Conservation (phyloP, 1,140 invertebrate species). For the Lamellibrachia luymesi region DNA sequence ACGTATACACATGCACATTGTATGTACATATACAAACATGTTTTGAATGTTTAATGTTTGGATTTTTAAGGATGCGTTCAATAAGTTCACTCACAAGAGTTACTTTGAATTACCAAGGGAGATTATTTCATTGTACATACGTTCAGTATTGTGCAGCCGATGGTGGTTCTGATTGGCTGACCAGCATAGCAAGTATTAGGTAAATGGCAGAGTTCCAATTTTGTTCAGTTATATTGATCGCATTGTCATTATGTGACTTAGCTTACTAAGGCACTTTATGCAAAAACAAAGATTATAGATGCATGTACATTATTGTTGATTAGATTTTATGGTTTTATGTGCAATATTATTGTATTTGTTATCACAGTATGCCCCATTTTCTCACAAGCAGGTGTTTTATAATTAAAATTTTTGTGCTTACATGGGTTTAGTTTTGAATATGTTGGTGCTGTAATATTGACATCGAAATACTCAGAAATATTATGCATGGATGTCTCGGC, state of each 20-base stretch:
- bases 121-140: slow-evolving; percentile 2
- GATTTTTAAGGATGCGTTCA: not conserved
- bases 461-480: not conserved
- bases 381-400: not conserved
- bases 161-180: not conserved
- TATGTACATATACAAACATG: not conserved
- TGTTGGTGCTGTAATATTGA: not conserved
- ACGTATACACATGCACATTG: not conserved
- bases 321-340: not conserved
- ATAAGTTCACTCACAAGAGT: not conserved
- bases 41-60: not conserved
- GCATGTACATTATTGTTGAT: slow-evolving; percentile 1
- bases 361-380: not conserved
- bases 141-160: not conserved
- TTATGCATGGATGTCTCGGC: not conserved
- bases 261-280: not conserved
- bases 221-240: not conserved
- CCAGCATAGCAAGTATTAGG: not conserved
- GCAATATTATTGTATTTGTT: not conserved
- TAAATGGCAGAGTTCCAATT: not conserved
- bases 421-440: not conserved
- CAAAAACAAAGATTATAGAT: not conserved
- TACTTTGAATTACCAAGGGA: slow-evolving; percentile 1
- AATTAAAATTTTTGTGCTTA: not conserved
- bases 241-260: not conserved